Evolutionary conservation across 2,797 vertebrate genomes (phyloP), one percentile per base, ranked within the genome.

Genomic region (Argya squamiceps): DNA sequence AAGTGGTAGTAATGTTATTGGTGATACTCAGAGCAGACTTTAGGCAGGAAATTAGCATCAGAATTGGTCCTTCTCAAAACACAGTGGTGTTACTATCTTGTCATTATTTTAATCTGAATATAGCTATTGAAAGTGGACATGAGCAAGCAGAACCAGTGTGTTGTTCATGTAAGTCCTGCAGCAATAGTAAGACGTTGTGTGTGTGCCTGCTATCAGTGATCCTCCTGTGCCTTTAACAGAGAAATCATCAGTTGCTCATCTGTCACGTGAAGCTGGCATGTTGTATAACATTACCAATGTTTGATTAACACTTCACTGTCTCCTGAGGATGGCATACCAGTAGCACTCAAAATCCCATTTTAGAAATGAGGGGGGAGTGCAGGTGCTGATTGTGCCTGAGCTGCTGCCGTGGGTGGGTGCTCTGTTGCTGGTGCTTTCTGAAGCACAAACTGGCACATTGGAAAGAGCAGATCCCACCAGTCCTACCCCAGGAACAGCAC

Each of bases 121-220:
- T 32, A 46, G 55, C 34, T 71, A 9, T 32, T 44, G n/a, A 46
- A 49, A 63, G 27, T 36, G 56, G 46, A 16, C 27, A 12, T 62
- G 46, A 74, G 58, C 9, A 14, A 50, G 36, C 24, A 43, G 56
- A 77, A 12, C 13, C 24, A n/a, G 44, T 19, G 15, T 0, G 0
- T 17, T n/a, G n/a, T 47, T 29, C 5, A 0, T 36, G 16, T 15
- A 62, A 27, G 15, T 53, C 39, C 21, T 77, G 46, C 49, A 41
- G 62, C 1, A 7, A 23, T 37, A 9, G 12, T 13, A 9, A 44
- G 49, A 22, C n/a, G 16, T n/a, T 73, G 18, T 12, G 22, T 23
- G 21, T 26, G 23, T 73, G 22, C 36, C 75, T 78, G 30, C 9
- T 65, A 6, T 2, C 76, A 59, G 47, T 58, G 60, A 56, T 80